Evolutionary conservation across 1,140 invertebrate species (phyloP).

Genomic region (Phymorhynchus buccinoides): DNA sequence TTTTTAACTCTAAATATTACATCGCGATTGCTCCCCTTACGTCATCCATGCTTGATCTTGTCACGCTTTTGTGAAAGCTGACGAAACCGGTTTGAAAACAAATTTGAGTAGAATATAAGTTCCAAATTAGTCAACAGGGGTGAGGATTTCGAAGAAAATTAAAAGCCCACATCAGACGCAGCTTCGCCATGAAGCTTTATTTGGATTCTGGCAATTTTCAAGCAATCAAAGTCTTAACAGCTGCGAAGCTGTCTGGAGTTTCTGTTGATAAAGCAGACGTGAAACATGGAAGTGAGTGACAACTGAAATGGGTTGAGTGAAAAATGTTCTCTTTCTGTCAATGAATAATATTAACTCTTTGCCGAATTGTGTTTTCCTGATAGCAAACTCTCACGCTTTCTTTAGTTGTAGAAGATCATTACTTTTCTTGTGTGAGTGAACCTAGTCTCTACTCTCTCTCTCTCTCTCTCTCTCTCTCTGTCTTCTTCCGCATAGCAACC

Average conservation of each 20-base stretch:
- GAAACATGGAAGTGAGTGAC: slow-evolving; percentile 50
- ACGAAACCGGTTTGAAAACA: slow-evolving; percentile 1
- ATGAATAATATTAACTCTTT: not conserved
- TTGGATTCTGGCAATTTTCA: slow-evolving; percentile 58
- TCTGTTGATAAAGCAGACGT: slow-evolving; percentile 44
- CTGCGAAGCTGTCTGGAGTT: slow-evolving; percentile 45
- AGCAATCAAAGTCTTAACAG: slow-evolving; percentile 54
- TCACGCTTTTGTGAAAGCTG: slow-evolving; percentile 13
- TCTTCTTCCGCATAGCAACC: too few relatives aligned
- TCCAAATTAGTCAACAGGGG: not conserved
- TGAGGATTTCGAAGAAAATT: not conserved
- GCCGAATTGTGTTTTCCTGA: too few relatives aligned
- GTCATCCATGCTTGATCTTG: slow-evolving; percentile 9
- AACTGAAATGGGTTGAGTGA: not conserved
- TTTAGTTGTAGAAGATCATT: too few relatives aligned
- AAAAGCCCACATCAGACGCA: not conserved
- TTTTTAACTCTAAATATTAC: not conserved
- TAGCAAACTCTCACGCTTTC: too few relatives aligned
- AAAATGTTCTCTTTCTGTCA: not conserved
- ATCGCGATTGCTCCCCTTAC: not conserved
- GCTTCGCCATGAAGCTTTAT: slow-evolving; percentile 55
- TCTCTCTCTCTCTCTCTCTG: too few relatives aligned
- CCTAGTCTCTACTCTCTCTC: too few relatives aligned
- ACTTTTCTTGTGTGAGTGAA: too few relatives aligned
- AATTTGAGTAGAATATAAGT: not conserved